phyloP scores from a whole-genome alignment of 2,888 invertebrate species.

The Amitus sp. region DNA sequence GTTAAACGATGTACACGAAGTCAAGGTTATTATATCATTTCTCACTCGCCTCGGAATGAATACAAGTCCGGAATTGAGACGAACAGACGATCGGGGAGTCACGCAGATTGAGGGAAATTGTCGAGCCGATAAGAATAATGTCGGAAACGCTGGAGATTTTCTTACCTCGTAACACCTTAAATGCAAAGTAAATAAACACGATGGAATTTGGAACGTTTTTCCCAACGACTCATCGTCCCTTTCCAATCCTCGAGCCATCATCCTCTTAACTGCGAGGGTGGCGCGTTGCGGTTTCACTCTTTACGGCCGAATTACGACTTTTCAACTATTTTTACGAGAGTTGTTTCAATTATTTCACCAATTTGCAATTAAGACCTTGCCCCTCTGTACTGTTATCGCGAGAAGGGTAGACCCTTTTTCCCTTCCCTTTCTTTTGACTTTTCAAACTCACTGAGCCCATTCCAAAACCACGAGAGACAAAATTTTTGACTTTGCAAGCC shows the following conservation, averaged over 20 bases:
- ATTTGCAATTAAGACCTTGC: constrained; percentile 64
- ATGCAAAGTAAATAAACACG: neutral
- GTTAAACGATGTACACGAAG: too few species aligned
- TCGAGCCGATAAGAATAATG: too few species aligned
- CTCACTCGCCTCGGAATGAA: too few species aligned
- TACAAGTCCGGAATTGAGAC: too few species aligned
- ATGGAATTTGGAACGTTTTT: neutral
- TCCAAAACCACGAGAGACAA: too few species aligned
- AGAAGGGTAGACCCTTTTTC: constrained; percentile 24
- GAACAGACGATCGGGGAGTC: too few species aligned
- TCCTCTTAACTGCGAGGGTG: constrained; percentile 44
- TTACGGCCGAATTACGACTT: constrained; percentile 64
- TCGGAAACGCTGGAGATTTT: neutral
- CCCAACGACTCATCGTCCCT: constrained; percentile 10
- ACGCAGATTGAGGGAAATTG: too few species aligned
- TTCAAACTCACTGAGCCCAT: too few species aligned
- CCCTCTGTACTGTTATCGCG: constrained; percentile 31
- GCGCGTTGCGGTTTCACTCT: constrained; percentile 53
- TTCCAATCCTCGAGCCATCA: constrained; percentile 24
- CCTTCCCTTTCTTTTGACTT: constrained; percentile 6
- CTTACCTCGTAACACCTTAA: constrained; percentile 1
- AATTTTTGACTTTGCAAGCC: too few species aligned
- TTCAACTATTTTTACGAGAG: constrained; percentile 66
- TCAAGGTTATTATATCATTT: too few species aligned
- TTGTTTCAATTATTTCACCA: constrained; percentile 66